These are phyloP conservation scores for Chlorodrepanis virens DNA, from an alignment of 2,113 vertebrate genomes.

Conservation along the genomic window DNA sequence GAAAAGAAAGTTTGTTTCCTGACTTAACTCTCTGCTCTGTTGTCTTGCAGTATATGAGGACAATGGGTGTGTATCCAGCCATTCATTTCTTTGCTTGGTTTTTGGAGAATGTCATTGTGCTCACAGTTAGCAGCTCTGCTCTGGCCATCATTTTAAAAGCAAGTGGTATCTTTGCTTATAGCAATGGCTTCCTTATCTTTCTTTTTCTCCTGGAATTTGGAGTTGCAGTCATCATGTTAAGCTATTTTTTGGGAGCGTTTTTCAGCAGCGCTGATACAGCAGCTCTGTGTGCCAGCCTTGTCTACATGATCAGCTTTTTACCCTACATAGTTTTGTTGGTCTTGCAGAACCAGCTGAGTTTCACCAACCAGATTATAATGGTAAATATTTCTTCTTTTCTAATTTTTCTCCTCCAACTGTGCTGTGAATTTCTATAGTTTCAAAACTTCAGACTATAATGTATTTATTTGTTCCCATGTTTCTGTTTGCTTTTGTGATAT, in stretches of 20 bases:
- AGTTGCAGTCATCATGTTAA: constrained; percentile 64
- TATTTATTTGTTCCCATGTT: background rate
- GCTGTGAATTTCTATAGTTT: background rate
- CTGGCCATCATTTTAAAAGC: constrained; percentile 68
- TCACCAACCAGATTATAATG: constrained; percentile 52
- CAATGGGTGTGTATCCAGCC: constrained; percentile 68
- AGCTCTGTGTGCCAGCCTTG: constrained; percentile 65
- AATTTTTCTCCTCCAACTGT: background rate
- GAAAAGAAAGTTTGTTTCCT: background rate
- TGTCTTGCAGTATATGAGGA: constrained; percentile 69
- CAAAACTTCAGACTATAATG: background rate
- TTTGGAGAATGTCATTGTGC: constrained; percentile 63
- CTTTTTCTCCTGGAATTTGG: constrained; percentile 74
- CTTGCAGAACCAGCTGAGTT: constrained; percentile 65
- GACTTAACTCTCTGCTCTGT: background rate
- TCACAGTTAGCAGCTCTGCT: constrained; percentile 53
- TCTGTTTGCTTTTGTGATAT: background rate
- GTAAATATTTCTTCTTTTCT: constrained; percentile 36
- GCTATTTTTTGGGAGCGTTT: constrained; percentile 66
- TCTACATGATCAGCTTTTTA: constrained; percentile 74
- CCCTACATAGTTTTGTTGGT: constrained; percentile 73
- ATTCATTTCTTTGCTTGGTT: constrained; percentile 75
- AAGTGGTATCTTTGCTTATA: constrained; percentile 68
- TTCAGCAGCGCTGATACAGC: constrained; percentile 67
- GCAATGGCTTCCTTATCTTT: constrained; percentile 64